phyloP scores from a whole-genome alignment of 2,113 vertebrate species.

The Lanius collurio region DNA sequence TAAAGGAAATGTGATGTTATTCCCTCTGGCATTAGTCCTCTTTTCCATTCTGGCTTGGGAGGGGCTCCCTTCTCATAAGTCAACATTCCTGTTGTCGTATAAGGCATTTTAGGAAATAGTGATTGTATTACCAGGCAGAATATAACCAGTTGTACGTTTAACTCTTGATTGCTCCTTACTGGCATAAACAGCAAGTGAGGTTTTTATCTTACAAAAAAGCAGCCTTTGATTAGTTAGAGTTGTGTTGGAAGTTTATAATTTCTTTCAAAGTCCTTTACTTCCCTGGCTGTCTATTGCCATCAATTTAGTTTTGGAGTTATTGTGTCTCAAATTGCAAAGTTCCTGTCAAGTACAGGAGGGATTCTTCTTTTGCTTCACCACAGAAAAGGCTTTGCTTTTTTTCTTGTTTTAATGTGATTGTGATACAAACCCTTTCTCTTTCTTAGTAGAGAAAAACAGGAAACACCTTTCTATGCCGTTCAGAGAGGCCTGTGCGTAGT shows the following conservation, averaged over 20 bases:
- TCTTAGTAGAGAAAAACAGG: slow-evolving; percentile 74
- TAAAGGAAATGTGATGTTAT: slow-evolving; percentile 3
- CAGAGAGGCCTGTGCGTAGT: not conserved
- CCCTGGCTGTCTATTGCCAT: not conserved
- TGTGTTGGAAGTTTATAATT: not conserved
- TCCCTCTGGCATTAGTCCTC: not conserved
- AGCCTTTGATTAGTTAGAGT: not conserved
- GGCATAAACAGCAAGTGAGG: not conserved
- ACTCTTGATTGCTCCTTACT: not conserved
- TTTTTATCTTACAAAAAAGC: not conserved
- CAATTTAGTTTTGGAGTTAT: not conserved
- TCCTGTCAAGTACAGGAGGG: not conserved
- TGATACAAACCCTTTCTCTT: slow-evolving; percentile 55
- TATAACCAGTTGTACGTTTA: not conserved
- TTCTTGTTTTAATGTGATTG: slow-evolving; percentile 57
- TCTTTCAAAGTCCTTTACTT: not conserved
- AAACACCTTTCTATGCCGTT: slow-evolving; percentile 71
- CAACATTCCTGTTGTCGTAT: not conserved
- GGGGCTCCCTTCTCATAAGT: not conserved
- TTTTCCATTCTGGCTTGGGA: slow-evolving; percentile 27
- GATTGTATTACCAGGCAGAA: not conserved
- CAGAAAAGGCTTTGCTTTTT: slow-evolving; percentile 40
- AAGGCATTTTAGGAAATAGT: slow-evolving; percentile 9
- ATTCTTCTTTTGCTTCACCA: slow-evolving; percentile 51
- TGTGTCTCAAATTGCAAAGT: not conserved